Percentiles rank a stretch among this genome's conserved stretches.
Evolutionary conservation across 2,888 invertebrate species (phyloP).

Genomic region (Epistrophe eligans): DNA sequence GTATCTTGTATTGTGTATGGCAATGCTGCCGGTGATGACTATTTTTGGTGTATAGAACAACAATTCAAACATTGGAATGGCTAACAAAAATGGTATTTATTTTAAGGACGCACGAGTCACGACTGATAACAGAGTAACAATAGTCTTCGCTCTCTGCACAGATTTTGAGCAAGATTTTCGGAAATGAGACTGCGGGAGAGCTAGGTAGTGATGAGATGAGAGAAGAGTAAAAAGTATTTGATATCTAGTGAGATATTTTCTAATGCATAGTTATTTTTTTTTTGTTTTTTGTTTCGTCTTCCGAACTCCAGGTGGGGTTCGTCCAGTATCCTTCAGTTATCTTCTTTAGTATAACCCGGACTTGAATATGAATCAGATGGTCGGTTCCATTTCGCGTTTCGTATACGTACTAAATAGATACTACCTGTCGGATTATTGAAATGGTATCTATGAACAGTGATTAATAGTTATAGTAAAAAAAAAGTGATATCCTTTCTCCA

Average conservation of each 20-base stretch:
- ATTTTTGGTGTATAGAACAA: conserved; percentile 39
- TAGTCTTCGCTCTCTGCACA: conserved; percentile 35
- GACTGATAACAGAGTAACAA: conserved; percentile 59
- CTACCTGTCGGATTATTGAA: conserved; percentile 74
- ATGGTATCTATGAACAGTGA: conserved; percentile 50
- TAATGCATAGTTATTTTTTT: conserved; percentile 46
- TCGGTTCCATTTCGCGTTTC: conserved; percentile 75
- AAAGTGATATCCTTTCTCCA: background rate
- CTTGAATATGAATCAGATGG: conserved; percentile 78
- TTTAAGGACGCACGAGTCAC: conserved; percentile 15
- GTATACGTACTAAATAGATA: conserved; percentile 34
- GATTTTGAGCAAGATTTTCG: conserved; percentile 30
- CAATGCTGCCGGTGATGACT: conserved; percentile 4
- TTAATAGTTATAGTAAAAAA: background rate
- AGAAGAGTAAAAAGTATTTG: conserved; percentile 33
- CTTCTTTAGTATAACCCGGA: conserved; percentile 78
- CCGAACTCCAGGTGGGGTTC: conserved; percentile 78
- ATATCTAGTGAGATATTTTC: conserved; percentile 46
- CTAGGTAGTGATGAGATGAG: background rate
- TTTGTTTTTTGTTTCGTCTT: conserved; percentile 49
- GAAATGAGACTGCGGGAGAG: conserved; percentile 19
- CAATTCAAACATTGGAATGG: conserved; percentile 59
- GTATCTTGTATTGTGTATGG: background rate
- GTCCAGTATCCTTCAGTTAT: conserved; percentile 78
- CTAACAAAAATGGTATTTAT: conserved; percentile 7